These are phyloP conservation scores for Cryptoblepharus egeriae DNA, from an alignment of 2,797 vertebrate species.

Conservation along the genomic window DNA sequence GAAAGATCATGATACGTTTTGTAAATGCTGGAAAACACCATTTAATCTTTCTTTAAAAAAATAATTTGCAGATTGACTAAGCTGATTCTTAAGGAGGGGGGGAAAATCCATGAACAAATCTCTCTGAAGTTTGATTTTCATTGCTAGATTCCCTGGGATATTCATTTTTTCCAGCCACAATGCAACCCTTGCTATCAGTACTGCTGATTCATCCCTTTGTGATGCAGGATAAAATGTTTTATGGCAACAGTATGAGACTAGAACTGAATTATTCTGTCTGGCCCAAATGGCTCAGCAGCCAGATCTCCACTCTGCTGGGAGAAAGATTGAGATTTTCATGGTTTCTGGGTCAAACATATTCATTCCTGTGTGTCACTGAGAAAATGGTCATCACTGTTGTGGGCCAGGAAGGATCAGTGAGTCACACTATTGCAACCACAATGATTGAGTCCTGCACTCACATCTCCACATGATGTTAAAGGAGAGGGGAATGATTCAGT, in stretches of 20 bases:
- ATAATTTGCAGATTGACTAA: conserved; percentile 61
- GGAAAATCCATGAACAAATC: conserved; percentile 72
- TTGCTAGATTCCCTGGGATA: conserved; percentile 68
- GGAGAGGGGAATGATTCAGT: background rate
- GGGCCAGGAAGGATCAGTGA: background rate
- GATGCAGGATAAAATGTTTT: conserved; percentile 69
- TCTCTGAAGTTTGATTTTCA: conserved; percentile 70
- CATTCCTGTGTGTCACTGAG: background rate
- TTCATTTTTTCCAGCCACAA: conserved; percentile 68
- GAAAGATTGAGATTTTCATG: conserved; percentile 22
- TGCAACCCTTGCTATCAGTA: conserved; percentile 70
- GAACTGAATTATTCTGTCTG: conserved; percentile 63
- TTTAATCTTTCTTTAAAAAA: conserved; percentile 46
- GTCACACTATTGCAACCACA: background rate
- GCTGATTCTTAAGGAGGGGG: conserved; percentile 61
- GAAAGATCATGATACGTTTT: conserved; percentile 62
- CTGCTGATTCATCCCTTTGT: conserved; percentile 76
- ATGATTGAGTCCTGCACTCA: background rate
- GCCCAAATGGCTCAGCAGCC: conserved; percentile 53
- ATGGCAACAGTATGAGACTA: conserved; percentile 64
- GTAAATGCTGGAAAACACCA: conserved; percentile 57
- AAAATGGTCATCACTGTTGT: background rate
- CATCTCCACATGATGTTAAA: conserved; percentile 19
- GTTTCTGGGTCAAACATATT: conserved; percentile 34
- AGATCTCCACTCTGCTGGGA: conserved; percentile 36